These are phyloP conservation scores for Chorisops tibialis DNA, from an alignment of 2,888 invertebrate species.

Conservation along the genomic window DNA sequence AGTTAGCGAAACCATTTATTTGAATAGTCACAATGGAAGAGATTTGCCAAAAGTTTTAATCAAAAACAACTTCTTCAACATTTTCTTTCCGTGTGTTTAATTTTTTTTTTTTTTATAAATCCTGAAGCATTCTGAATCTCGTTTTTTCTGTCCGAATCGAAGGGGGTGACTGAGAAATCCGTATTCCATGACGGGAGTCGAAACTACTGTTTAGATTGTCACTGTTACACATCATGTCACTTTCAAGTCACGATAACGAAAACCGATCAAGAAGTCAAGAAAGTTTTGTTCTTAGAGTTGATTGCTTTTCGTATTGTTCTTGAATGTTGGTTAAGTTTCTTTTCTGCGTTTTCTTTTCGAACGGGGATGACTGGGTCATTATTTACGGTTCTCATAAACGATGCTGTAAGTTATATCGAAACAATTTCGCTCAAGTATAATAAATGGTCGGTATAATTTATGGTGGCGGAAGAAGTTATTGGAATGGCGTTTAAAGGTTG, in stretches of 20 bases:
- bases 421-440: slow-evolving; percentile 12
- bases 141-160: neutral
- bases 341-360: slow-evolving; percentile 11
- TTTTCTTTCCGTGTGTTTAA: neutral
- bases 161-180: neutral
- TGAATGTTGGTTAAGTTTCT: slow-evolving; percentile 23
- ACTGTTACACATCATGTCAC: slow-evolving; percentile 15
- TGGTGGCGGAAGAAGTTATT: slow-evolving; percentile 7
- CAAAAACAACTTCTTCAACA: neutral
- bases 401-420: slow-evolving; percentile 7
- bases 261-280: slow-evolving; percentile 20
- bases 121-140: neutral
- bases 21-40: slow-evolving; percentile 12
- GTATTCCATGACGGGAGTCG: neutral
- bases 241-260: slow-evolving; percentile 12
- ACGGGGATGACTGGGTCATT: too few species aligned
- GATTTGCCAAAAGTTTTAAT: neutral
- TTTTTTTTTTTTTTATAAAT: neutral
- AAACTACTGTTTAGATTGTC: slow-evolving; percentile 8
- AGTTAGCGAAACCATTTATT: slow-evolving; percentile 18
- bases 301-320: slow-evolving; percentile 25
- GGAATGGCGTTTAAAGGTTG: too few species aligned
- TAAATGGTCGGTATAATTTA: slow-evolving; percentile 13
- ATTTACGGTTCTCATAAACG: slow-evolving; percentile 18
- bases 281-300: slow-evolving; percentile 11